phyloP scores from a whole-genome alignment of 2,797 vertebrate genomes.

The Squalus acanthias region DNA sequence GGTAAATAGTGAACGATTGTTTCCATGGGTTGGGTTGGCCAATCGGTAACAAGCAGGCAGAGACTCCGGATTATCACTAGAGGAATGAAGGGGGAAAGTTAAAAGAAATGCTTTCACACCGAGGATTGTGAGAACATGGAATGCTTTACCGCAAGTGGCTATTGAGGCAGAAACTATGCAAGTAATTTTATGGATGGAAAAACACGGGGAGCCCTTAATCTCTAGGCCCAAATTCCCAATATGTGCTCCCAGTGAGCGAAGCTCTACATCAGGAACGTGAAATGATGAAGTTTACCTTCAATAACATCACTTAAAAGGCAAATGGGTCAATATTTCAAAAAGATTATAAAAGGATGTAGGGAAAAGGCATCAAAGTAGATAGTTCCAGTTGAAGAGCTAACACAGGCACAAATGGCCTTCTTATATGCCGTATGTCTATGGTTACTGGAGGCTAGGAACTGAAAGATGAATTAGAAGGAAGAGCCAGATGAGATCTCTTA shows the following conservation, averaged over 20 bases:
- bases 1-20: not conserved
- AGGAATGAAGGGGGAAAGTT: not conserved
- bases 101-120: not conserved
- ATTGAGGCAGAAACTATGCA: not conserved
- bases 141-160: not conserved
- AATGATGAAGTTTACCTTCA: not conserved
- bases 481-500: not conserved
- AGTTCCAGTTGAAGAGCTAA: not conserved
- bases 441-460: not conserved
- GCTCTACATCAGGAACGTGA: not conserved
- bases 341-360: not conserved
- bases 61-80: not conserved
- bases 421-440: not conserved
- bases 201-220: not conserved
- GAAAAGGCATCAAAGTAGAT: not conserved
- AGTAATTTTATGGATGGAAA: not conserved
- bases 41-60: not conserved
- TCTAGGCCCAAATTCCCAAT: not conserved
- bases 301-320: not conserved
- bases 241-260: not conserved
- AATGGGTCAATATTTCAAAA: not conserved
- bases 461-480: not conserved
- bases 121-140: not conserved
- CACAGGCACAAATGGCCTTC: not conserved
- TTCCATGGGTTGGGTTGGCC: not conserved